Conservation (phyloP, 2,888 invertebrate species). For the Arge pagana region DNA sequence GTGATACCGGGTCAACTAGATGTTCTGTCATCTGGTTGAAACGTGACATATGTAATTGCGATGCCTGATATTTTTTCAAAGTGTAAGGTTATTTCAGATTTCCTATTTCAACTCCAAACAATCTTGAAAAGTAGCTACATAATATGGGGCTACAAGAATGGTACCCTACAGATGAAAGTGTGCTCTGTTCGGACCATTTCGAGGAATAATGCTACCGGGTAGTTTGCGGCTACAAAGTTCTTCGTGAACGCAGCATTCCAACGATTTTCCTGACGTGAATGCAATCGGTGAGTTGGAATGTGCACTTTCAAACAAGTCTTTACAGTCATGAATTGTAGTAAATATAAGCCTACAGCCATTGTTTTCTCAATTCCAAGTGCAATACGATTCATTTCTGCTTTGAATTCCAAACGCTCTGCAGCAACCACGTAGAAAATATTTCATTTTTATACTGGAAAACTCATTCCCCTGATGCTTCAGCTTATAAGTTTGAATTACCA, state of each 20-base stretch:
- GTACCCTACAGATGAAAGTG: neutral
- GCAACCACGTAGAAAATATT: too few species aligned
- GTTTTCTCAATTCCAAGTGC: neutral
- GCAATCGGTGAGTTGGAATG: too few species aligned
- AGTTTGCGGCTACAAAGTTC: too few species aligned
- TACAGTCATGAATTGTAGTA: neutral
- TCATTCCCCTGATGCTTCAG: neutral
- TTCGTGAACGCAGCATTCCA: too few species aligned
- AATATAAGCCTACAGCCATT: neutral
- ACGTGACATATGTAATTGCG: neutral
- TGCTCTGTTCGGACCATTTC: neutral
- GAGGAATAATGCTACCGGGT: too few species aligned
- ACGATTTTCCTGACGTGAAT: too few species aligned
- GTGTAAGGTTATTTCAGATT: neutral
- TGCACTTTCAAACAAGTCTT: neutral
- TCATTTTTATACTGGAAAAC: too few species aligned
- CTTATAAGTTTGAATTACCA: neutral
- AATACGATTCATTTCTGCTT: neutral
- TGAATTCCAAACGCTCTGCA: too few species aligned
- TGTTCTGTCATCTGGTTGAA: too few species aligned
- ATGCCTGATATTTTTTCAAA: neutral
- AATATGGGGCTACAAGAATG: neutral
- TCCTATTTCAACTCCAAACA: neutral
- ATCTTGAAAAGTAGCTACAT: neutral
- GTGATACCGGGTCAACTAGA: too few species aligned